A percentile compares a stretch with the other conserved stretches of the same genome.
These are phyloP conservation scores for Cranoglanis bouderius DNA, from an alignment of 2,113 vertebrate genomes.

Conservation along the genomic window DNA sequence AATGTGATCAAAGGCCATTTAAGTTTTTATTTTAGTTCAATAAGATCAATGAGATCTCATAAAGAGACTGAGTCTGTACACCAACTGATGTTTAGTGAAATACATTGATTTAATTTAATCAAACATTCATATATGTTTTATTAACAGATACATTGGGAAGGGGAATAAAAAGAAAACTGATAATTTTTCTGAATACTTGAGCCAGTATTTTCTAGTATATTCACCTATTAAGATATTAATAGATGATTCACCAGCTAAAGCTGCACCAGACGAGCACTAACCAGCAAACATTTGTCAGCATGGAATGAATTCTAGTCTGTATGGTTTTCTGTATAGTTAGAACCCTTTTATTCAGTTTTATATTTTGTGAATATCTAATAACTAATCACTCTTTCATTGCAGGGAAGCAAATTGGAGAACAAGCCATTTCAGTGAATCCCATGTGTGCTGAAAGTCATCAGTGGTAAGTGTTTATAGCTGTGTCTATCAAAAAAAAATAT, in stretches of 20 bases:
- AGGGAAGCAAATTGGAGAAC: constrained; percentile 85
- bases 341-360: background rate
- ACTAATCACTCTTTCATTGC: constrained; percentile 35
- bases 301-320: background rate
- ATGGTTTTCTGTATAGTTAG: background rate
- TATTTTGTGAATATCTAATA: background rate
- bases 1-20: background rate
- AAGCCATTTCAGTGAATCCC: constrained; percentile 81
- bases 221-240: background rate
- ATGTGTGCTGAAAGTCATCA: constrained; percentile 87
- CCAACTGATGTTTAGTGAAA: background rate
- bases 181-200: background rate
- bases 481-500: background rate
- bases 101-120: background rate
- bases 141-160: too few species aligned
- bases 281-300: background rate
- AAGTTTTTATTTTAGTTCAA: background rate
- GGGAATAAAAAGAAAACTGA: too few species aligned
- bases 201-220: background rate
- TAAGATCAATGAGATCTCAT: background rate
- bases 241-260: background rate
- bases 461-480: constrained; percentile 79
- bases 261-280: background rate
- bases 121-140: background rate
- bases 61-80: background rate